Evolutionary conservation across 2,888 invertebrate genomes (phyloP), one percentile per base, ranked within the genome.

Genomic region (Plemyria rubiginata): DNA sequence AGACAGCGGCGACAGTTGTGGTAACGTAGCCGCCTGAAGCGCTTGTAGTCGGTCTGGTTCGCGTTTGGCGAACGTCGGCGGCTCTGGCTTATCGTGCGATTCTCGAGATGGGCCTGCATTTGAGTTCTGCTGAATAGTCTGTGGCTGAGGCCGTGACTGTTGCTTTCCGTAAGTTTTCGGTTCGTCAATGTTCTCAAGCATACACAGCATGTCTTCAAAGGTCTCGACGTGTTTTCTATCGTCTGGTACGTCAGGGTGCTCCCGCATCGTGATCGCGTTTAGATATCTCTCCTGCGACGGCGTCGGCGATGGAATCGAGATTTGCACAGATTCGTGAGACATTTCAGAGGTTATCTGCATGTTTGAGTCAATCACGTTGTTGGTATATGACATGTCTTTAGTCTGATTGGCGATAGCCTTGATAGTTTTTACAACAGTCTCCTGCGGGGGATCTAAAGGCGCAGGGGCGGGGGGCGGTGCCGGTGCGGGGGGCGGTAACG

Each of bases 1-100:
- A 0, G 96, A 96, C 1, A 96, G 80, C 0, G 96, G 96, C 0
- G 96, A 96, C 28, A 96, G 82, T 77, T 96, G 96, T 0, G 96
- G 95, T 52, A 95, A 92, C 0, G 94, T 91, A 4, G 94, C 92
- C 0, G 94, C 90, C 65, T 93, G 89, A 57, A 93, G 74, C 12
- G 73, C 88, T 70, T 22, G 22, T 22, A 80, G 74, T 73, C 78
- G 82, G 55, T 91, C 91, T 6, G 83, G 80, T 61, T 90, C 90
- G 46, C 86, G 77, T 70, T 87, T 86, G 2, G 81, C 74, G 70
- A 87, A 88, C 5, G 74, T 53, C 63, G 72, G 80, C 79, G 70
- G 84, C 56, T 90, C 90, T 7, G 60, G 60, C 7, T 66, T 64
- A 8, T 84, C 6, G 72, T 58, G 56, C 6, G 46, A 7, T 16